Conservation (phyloP, 2,888 invertebrate genomes). For the Blastobasis lacticolella region DNA sequence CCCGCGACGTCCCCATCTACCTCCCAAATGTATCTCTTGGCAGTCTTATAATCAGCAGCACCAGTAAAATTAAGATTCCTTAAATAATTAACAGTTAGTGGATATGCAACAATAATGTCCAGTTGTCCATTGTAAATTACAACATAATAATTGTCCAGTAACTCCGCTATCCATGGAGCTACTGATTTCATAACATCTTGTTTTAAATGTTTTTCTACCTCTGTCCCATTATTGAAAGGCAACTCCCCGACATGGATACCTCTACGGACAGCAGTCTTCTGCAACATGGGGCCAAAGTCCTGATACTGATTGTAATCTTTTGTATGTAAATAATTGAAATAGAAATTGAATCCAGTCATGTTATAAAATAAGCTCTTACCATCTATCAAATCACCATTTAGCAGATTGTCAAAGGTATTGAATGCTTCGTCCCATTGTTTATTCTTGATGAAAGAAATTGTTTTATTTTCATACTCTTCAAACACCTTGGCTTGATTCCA, state of each 20-base stretch:
- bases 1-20: conserved; percentile 82
- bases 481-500: conserved; percentile 76
- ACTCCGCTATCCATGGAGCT: conserved; percentile 80
- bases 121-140: conserved; percentile 92
- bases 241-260: conserved; percentile 90
- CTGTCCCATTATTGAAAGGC: conserved; percentile 77
- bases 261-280: conserved; percentile 76
- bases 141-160: conserved; percentile 80
- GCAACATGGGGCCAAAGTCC: conserved; percentile 77
- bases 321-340: conserved; percentile 82
- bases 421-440: conserved; percentile 81
- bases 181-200: conserved; percentile 88
- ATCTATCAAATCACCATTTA: conserved; percentile 79
- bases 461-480: conserved; percentile 74
- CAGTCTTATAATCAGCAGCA: conserved; percentile 77
- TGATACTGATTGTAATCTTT: conserved; percentile 67
- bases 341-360: conserved; percentile 83
- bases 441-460: conserved; percentile 74
- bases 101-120: conserved; percentile 93
- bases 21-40: conserved; percentile 80
- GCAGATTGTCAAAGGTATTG: conserved; percentile 79
- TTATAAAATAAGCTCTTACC: conserved; percentile 79
- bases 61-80: conserved; percentile 80
- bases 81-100: conserved; percentile 86
- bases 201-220: conserved; percentile 81